These are phyloP conservation scores for Callimorpha dominula DNA, from an alignment of 2,888 invertebrate genomes.

Conservation along the genomic window DNA sequence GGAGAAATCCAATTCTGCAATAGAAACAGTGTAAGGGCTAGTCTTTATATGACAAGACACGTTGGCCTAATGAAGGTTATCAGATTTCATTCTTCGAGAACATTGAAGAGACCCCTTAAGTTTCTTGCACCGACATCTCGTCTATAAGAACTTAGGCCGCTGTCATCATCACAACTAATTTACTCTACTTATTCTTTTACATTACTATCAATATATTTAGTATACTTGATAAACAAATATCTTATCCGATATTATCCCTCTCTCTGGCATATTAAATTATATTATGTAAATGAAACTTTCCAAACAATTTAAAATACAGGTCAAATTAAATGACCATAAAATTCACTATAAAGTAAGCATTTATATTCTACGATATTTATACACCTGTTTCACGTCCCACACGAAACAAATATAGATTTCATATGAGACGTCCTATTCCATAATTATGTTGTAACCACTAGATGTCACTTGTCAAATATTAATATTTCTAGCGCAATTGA, in stretches of 20 bases:
- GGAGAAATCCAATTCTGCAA: background rate
- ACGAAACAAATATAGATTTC: constrained; percentile 37
- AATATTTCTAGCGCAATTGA: constrained; percentile 29
- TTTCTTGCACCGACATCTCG: background rate
- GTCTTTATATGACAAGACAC: background rate
- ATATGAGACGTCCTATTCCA: constrained; percentile 28
- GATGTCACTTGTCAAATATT: constrained; percentile 40
- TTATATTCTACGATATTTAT: constrained; percentile 37
- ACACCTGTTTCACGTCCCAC: constrained; percentile 26
- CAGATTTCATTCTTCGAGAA: background rate
- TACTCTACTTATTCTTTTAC: background rate
- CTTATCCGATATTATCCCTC: background rate
- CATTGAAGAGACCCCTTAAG: background rate
- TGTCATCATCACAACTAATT: background rate
- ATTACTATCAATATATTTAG: too few species aligned
- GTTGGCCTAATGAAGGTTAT: background rate
- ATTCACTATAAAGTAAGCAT: constrained; percentile 6
- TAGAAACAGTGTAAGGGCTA: background rate
- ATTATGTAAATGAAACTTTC: background rate
- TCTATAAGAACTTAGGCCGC: background rate
- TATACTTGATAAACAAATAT: background rate
- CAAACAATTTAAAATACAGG: background rate
- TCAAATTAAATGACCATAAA: constrained; percentile 9
- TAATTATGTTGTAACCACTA: constrained; percentile 45
- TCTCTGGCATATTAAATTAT: background rate